phyloP scores from a whole-genome alignment of 2,888 invertebrate species.

The Macrophya annulata region DNA sequence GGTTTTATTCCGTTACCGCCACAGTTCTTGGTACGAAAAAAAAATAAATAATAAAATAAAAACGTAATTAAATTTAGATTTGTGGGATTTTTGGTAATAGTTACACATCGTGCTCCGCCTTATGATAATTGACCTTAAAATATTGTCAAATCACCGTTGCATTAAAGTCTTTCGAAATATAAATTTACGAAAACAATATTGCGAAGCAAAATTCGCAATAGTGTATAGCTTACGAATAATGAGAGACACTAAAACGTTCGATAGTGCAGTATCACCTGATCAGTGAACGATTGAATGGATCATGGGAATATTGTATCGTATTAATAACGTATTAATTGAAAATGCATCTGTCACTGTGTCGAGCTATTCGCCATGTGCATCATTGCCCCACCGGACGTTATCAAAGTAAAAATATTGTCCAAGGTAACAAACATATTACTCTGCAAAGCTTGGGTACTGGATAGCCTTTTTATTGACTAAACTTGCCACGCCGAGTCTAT shows the following conservation, averaged over 20 bases:
- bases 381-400: slow-evolving; percentile 73
- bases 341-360: slow-evolving; percentile 72
- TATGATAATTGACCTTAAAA: background rate
- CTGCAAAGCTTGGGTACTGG: slow-evolving; percentile 58
- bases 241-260: background rate
- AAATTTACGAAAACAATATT: background rate
- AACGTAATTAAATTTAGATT: slow-evolving; percentile 20
- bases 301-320: slow-evolving; percentile 55
- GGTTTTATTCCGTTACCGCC: slow-evolving; percentile 36
- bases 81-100: background rate
- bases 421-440: slow-evolving; percentile 60
- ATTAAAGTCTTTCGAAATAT: background rate
- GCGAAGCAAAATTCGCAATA: background rate
- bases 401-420: slow-evolving; percentile 73
- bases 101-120: background rate
- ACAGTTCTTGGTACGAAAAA: background rate
- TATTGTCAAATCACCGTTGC: background rate
- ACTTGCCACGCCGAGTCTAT: slow-evolving; percentile 67
- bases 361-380: slow-evolving; percentile 72
- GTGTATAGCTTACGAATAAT: background rate
- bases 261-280: background rate
- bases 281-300: slow-evolving; percentile 2
- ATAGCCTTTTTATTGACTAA: slow-evolving; percentile 68
- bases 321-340: slow-evolving; percentile 62
- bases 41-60: background rate